phyloP scores from a whole-genome alignment of 2,797 vertebrate genomes.

The Leuciscus waleckii region DNA sequence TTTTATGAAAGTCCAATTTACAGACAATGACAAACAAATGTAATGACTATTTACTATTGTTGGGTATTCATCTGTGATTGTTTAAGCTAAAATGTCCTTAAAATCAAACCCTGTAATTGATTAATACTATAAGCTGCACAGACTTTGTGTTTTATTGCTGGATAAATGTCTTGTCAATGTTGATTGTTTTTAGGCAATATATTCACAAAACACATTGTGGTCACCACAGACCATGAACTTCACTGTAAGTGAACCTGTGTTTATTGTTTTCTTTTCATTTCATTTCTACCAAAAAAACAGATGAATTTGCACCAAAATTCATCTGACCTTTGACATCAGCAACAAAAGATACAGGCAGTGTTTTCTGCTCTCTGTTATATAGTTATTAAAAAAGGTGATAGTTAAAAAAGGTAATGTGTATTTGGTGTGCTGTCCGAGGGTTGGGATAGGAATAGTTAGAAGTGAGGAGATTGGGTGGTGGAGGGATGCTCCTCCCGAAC shows the following conservation, averaged over 20 bases:
- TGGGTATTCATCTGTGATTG: not conserved
- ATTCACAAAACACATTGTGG: not conserved
- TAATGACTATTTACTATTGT: not conserved
- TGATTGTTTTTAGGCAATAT: not conserved
- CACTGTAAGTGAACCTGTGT: not conserved
- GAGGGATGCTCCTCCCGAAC: too few relatives aligned
- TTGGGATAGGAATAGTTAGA: too few relatives aligned
- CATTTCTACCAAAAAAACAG: not conserved
- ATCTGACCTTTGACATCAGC: not conserved
- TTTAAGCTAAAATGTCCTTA: not conserved
- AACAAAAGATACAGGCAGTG: not conserved
- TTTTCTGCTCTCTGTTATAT: not conserved
- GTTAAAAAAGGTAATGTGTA: too few relatives aligned
- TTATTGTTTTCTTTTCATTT: not conserved
- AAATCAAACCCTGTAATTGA: not conserved
- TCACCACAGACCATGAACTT: not conserved
- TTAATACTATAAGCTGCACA: not conserved
- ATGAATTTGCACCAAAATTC: not conserved
- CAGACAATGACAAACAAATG: too few relatives aligned
- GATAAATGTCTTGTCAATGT: not conserved
- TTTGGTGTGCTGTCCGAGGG: too few relatives aligned
- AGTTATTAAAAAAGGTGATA: not conserved
- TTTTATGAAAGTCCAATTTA: not conserved
- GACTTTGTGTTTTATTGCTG: not conserved
- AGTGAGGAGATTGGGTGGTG: too few relatives aligned